Evolutionary conservation across 2,888 invertebrate species (phyloP).

Genomic region (Eilema caniola): DNA sequence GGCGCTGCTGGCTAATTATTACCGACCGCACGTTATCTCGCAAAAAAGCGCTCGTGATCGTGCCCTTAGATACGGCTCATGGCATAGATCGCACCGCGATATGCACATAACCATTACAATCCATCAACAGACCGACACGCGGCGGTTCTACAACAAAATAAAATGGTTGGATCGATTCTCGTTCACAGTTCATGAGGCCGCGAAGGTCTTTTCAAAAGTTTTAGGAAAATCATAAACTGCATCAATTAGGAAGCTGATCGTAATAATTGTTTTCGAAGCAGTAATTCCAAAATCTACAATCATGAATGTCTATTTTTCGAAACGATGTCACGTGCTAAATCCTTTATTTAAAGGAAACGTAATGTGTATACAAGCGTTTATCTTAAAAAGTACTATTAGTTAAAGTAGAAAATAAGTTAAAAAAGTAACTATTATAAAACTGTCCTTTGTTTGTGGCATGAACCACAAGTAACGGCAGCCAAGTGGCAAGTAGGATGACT

Average conservation of each 20-base stretch:
- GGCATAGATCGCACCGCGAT: neutral
- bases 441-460: neutral
- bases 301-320: too few relatives aligned
- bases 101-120: neutral
- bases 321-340: too few relatives aligned
- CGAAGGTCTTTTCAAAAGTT: neutral
- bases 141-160: neutral
- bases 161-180: neutral
- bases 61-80: neutral
- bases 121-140: neutral
- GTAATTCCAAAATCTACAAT: neutral
- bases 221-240: neutral
- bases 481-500: neutral
- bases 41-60: conserved; percentile 40
- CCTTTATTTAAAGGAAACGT: neutral
- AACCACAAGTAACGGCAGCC: neutral
- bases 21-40: conserved; percentile 48
- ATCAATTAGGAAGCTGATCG: neutral
- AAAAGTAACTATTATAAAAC: neutral
- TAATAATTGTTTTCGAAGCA: neutral
- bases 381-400: neutral
- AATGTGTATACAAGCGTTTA: neutral
- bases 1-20: conserved; percentile 51
- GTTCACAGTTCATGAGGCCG: neutral
- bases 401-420: too few relatives aligned